These are phyloP conservation scores for Tretioscincus oriximinensis DNA, from an alignment of 2,113 vertebrate species.

Conservation along the genomic window DNA sequence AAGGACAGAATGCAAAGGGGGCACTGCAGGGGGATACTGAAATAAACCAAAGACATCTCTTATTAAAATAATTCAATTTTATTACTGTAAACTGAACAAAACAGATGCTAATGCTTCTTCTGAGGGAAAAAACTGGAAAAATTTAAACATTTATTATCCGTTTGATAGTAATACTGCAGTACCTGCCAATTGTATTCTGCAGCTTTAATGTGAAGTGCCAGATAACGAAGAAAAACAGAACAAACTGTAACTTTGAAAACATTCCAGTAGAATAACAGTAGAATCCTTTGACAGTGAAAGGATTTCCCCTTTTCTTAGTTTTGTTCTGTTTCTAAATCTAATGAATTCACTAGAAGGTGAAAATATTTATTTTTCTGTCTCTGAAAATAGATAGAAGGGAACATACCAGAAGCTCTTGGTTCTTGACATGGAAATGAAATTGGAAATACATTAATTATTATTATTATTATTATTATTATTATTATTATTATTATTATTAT, in stretches of 20 bases:
- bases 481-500: too few relatives aligned
- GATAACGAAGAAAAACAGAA: too few relatives aligned
- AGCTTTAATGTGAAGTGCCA: not conserved
- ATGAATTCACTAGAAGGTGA: too few relatives aligned
- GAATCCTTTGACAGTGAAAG: not conserved
- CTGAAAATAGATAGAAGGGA: not conserved
- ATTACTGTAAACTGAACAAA: slow-evolving; percentile 4
- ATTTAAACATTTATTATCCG: slow-evolving; percentile 12
- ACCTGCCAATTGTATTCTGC: not conserved
- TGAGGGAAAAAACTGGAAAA: not conserved
- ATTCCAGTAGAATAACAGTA: not conserved
- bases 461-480: too few relatives aligned
- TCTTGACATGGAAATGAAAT: too few relatives aligned
- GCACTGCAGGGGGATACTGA: not conserved
- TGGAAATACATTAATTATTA: too few relatives aligned
- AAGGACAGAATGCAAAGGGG: too few relatives aligned
- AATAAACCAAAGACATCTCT: slow-evolving; percentile 1
- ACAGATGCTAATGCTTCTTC: slow-evolving; percentile 11
- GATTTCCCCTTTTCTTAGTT: not conserved
- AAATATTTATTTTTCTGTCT: not conserved
- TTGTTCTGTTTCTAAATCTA: too few relatives aligned
- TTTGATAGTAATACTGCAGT: not conserved
- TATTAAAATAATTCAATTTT: slow-evolving; percentile 4
- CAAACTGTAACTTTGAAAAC: not conserved
- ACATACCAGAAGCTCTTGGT: too few relatives aligned